A percentile compares a stretch with the other conserved stretches of the same genome.
Evolutionary conservation across 2,113 vertebrate species (phyloP).

Genomic region (Laterallus jamaicensis): DNA sequence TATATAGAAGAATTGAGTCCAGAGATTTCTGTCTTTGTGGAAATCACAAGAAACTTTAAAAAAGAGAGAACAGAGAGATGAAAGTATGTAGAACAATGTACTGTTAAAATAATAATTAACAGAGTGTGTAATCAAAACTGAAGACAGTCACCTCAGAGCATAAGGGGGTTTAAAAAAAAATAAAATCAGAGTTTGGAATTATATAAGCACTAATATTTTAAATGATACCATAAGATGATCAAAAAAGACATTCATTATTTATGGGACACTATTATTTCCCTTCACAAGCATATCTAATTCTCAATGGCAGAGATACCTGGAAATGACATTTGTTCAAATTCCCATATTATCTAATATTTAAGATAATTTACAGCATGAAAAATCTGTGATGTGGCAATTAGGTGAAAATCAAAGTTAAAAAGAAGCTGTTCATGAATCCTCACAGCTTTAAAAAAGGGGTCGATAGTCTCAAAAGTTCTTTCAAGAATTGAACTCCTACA

Average conservation of each 20-base stretch:
- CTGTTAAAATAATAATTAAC: not conserved
- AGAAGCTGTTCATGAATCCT: not conserved
- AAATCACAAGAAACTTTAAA: not conserved
- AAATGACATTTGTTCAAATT: not conserved
- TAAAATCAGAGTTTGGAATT: not conserved
- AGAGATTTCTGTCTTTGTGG: not conserved
- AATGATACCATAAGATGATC: not conserved
- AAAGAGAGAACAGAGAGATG: not conserved
- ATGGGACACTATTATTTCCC: not conserved
- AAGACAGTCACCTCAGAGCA: not conserved
- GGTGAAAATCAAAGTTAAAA: not conserved
- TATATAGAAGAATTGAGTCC: not conserved
- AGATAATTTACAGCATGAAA: not conserved
- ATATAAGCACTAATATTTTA: not conserved
- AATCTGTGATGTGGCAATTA: not conserved
- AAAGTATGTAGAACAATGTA: not conserved
- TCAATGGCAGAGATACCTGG: not conserved
- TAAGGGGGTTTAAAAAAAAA: not conserved
- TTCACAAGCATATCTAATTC: not conserved
- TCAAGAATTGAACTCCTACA: not conserved
- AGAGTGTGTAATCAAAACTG: not conserved
- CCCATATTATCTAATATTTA: not conserved
- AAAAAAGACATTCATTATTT: not conserved
- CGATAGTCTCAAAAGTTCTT: not conserved
- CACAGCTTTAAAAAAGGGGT: not conserved